These are phyloP conservation scores for Periophthalmus modestus DNA, from an alignment of 2,113 vertebrate species.

Conservation along the genomic window DNA sequence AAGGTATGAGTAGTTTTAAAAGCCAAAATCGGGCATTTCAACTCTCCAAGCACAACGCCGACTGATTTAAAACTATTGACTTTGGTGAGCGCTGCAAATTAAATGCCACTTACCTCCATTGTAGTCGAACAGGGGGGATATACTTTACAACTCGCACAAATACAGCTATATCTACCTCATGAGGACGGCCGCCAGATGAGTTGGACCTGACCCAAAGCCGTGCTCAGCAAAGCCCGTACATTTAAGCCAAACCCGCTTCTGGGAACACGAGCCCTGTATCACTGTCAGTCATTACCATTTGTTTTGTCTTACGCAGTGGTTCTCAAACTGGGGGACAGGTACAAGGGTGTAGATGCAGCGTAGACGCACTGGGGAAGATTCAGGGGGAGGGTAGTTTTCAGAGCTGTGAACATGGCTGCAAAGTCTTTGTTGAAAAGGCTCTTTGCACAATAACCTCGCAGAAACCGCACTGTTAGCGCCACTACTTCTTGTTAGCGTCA, in stretches of 20 bases:
- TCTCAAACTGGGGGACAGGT: neutral
- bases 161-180: conserved; percentile 6
- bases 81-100: neutral
- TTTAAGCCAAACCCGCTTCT: conserved; percentile 17
- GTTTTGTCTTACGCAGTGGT: conserved; percentile 63
- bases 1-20: conserved; percentile 11
- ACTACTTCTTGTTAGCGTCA: too few relatives aligned
- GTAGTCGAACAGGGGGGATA: neutral
- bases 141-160: neutral
- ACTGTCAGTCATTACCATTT: conserved; percentile 64
- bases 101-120: neutral
- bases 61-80: conserved; percentile 12
- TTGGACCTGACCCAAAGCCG: neutral
- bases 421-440: too few relatives aligned
- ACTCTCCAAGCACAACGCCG: neutral
- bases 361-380: neutral
- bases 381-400: neutral
- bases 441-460: too few relatives aligned
- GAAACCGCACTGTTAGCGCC: too few relatives aligned
- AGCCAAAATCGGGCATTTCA: conserved; percentile 2
- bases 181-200: neutral
- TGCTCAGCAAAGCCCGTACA: conserved; percentile 10
- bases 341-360: neutral
- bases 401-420: too few relatives aligned
- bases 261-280: conserved; percentile 30